phyloP scores from a whole-genome alignment of 2,113 vertebrate genomes.

The Fregetta grallaria region DNA sequence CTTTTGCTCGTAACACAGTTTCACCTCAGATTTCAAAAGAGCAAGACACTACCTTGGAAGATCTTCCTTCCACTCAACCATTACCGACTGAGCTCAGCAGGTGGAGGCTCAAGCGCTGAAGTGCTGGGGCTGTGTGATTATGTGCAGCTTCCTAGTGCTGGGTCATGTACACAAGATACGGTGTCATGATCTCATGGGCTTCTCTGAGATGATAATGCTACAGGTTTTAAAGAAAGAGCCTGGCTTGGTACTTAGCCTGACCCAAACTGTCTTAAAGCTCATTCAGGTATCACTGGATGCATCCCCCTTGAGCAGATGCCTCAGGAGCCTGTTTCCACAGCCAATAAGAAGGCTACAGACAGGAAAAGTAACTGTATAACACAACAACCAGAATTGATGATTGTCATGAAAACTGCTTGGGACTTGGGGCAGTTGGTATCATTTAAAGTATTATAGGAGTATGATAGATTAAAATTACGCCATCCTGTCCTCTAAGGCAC shows the following conservation, averaged over 20 bases:
- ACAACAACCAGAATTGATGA: not conserved
- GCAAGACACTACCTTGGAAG: not conserved
- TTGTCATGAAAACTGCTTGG: not conserved
- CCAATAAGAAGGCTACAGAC: not conserved
- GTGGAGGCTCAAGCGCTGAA: not conserved
- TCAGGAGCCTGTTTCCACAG: not conserved
- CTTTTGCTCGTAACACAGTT: not conserved
- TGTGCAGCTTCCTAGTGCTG: not conserved
- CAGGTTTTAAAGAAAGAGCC: not conserved
- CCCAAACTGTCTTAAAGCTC: not conserved
- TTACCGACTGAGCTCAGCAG: not conserved
- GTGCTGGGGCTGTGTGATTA: not conserved
- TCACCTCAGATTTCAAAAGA: not conserved
- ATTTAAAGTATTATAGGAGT: not conserved
- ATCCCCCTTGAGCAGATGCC: not conserved
- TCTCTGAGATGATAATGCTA: not conserved
- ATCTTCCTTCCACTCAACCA: accelerated
- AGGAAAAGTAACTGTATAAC: not conserved
- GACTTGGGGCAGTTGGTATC: not conserved
- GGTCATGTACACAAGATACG: accelerated
- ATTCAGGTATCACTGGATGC: not conserved
- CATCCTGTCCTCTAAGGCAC: not conserved
- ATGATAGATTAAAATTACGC: not conserved
- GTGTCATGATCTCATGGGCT: not conserved
- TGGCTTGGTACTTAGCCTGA: not conserved